phyloP scores from a whole-genome alignment of 2,888 invertebrate species.

The Aspidiotus destructor region DNA sequence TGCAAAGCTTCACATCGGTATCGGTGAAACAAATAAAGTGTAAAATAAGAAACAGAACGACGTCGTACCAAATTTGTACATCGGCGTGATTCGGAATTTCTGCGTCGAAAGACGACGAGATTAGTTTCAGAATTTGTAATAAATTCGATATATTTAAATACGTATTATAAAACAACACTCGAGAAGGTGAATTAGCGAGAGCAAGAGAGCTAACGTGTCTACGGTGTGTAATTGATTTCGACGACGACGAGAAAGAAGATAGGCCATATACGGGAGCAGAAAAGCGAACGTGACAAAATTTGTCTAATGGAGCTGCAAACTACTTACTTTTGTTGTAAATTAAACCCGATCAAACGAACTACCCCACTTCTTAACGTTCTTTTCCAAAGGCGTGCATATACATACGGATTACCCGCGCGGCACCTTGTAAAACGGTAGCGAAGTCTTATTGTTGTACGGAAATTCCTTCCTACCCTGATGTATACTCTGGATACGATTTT shows the following conservation, averaged over 20 bases:
- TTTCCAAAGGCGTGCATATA: background rate
- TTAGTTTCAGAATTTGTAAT: background rate
- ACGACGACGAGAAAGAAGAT: background rate
- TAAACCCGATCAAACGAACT: conserved; percentile 30
- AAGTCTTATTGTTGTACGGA: conserved; percentile 3
- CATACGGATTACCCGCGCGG: background rate
- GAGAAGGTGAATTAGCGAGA: background rate
- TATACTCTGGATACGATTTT: background rate
- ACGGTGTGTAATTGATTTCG: background rate
- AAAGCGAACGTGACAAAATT: conserved; percentile 32
- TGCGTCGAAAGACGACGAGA: background rate
- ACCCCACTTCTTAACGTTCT: background rate
- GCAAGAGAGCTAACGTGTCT: background rate
- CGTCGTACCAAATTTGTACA: background rate
- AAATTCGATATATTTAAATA: conserved; percentile 2
- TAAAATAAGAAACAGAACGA: too few relatives aligned
- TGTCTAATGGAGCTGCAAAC: conserved; percentile 33
- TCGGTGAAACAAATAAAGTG: too few relatives aligned
- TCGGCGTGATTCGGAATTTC: conserved; percentile 2
- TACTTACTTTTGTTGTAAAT: conserved; percentile 30
- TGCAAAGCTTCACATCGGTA: too few relatives aligned
- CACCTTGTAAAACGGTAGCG: background rate
- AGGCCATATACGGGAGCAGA: background rate
- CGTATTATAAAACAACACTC: background rate
- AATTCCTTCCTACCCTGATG: background rate